Evolutionary conservation across 1,140 invertebrate species (phyloP), one percentile per base, ranked within the genome.

Genomic region (Pseudomyrmex flavicornis): DNA sequence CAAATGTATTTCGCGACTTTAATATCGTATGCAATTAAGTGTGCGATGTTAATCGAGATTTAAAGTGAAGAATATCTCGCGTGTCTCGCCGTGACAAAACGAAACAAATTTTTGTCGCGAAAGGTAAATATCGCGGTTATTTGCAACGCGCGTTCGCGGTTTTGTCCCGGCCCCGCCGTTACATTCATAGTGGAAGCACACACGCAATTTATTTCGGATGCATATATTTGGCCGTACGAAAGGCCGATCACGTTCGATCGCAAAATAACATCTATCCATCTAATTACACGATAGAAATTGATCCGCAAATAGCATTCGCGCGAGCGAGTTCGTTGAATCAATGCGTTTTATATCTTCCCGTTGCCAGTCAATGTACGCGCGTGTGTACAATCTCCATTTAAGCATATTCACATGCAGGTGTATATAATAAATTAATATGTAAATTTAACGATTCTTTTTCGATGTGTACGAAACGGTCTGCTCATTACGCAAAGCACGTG

Each of bases 201-300:
- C 17, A 10, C 17, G 26, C 75, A 9, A 68, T 76, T 76, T 66
- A 66, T 76, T 56, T 66, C 61, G 26, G 9, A 15, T 8, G 13
- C 12, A n/a, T 13, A 26, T 44, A 66, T 68, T 52, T 66, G 61
- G n/a, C 44, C 2, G 20, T 50, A 48, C n/a, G 5, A 13, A 26
- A 17, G 54, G 48, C 48, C 68, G 17, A 35, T 74, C 72, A 2
- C 15, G 15, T 63, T 58, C n/a, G 20, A 26, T 48, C 1, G 20
- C 44, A 65, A 52, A 65, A 52, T 35, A 26, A 48, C 72, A 44
- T 75, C 22, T 50, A 35, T 62, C 17, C n/a, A 69, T 62, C 17
- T 44, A 69, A 69, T 69, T 76, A 61, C 65, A 10, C 44, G 26
- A 72, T 58, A n/a, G 44, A 58, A 69, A 79, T 70, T 58, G 17